Evolutionary conservation across 2,113 vertebrate genomes (phyloP).

Genomic region (Riparia riparia): DNA sequence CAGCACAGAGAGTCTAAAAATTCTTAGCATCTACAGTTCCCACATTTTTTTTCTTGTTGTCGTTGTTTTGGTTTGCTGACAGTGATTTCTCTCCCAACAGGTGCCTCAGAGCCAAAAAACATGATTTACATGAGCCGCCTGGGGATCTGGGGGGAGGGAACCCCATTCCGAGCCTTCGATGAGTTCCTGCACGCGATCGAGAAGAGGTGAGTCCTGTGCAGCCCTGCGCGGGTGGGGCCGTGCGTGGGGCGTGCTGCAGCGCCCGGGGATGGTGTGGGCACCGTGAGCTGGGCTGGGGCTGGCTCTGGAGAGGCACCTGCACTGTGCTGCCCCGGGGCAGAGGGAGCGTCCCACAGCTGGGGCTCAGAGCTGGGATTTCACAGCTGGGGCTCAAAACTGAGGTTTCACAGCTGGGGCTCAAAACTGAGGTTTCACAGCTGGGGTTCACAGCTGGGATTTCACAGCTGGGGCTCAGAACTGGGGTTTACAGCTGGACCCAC

Average conservation of each 20-base stretch:
- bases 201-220: slow-evolving; percentile 84
- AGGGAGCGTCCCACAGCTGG: not conserved
- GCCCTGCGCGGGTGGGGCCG: not conserved
- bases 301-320: not conserved
- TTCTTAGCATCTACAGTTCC: too few species aligned
- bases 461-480: not conserved
- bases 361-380: not conserved
- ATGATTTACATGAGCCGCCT: slow-evolving; percentile 99
- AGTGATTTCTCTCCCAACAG: slow-evolving; percentile 64
- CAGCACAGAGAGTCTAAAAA: too few species aligned
- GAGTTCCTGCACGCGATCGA: slow-evolving; percentile 97
- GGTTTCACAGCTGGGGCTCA: not conserved
- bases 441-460: too few species aligned
- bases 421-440: not conserved
- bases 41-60: too few species aligned
- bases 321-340: accelerated
- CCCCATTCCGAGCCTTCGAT: slow-evolving; percentile 92
- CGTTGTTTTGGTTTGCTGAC: not conserved
- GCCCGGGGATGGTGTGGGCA: not conserved
- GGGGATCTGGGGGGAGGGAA: slow-evolving; percentile 98
- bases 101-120: slow-evolving; percentile 99
- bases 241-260: not conserved
- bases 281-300: not conserved
- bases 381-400: not conserved
- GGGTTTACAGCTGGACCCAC: not conserved